Conservation (phyloP, 2,113 vertebrate genomes). For the Spea bombifrons region DNA sequence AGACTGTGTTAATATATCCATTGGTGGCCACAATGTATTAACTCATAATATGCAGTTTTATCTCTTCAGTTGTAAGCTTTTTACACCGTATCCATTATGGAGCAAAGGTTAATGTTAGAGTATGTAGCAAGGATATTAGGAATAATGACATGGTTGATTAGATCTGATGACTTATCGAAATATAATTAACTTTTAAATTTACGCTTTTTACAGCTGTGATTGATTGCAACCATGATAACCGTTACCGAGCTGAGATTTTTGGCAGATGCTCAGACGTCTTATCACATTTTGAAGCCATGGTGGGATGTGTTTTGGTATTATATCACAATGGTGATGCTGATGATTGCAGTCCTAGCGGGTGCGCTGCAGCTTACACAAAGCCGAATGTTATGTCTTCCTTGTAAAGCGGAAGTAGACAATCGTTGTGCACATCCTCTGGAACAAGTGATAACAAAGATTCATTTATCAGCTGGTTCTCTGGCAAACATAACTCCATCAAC, state of each 20-base stretch:
- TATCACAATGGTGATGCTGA: constrained; percentile 78
- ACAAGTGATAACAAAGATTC: constrained; percentile 60
- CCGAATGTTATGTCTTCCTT: constrained; percentile 76
- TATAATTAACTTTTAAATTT: neutral
- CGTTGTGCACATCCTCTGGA: constrained; percentile 69
- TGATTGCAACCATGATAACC: constrained; percentile 68
- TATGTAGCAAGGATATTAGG: too few species aligned
- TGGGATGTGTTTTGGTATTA: constrained; percentile 84
- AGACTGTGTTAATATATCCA: too few species aligned
- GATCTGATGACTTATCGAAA: too few species aligned
- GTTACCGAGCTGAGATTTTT: constrained; percentile 75
- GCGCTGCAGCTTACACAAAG: constrained; percentile 76
- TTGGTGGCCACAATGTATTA: too few species aligned
- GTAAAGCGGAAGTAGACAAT: constrained; percentile 72
- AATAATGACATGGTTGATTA: too few species aligned
- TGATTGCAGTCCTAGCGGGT: constrained; percentile 73
- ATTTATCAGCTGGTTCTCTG: constrained; percentile 52
- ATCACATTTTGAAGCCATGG: constrained; percentile 75
- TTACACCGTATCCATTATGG: too few species aligned
- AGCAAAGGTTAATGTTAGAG: too few species aligned
- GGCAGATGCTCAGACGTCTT: constrained; percentile 71
- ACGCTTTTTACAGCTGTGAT: constrained; percentile 57
- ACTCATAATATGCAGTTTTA: too few species aligned
- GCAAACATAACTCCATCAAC: constrained; percentile 50
- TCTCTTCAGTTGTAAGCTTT: too few species aligned